A percentile compares a stretch with the other conserved stretches of the same genome.
phyloP scores from a whole-genome alignment of 92 coral and sea anemone species.

The Porites rus region DNA sequence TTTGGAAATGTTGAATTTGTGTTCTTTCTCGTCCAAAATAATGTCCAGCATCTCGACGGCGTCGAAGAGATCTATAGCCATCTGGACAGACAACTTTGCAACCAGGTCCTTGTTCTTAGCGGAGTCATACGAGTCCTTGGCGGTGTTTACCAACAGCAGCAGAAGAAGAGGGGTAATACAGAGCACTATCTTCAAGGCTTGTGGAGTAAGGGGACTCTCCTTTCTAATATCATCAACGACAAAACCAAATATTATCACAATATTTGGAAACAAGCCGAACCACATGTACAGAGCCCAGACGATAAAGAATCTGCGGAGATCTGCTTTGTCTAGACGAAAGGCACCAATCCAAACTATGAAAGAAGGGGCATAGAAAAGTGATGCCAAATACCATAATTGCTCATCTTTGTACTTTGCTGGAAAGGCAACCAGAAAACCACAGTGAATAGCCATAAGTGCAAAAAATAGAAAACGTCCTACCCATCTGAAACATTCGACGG shows the following conservation, averaged over 20 bases:
- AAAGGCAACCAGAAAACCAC: background rate
- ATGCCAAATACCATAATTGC: background rate
- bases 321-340: background rate
- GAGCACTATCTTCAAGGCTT: background rate
- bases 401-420: background rate
- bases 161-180: constrained; percentile 5
- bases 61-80: too few relatives aligned
- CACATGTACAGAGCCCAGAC: constrained; percentile 6
- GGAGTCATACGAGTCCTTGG: background rate
- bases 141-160: constrained; percentile 9
- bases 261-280: background rate
- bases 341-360: background rate
- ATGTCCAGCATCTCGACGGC: background rate
- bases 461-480: background rate
- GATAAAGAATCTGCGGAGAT: background rate
- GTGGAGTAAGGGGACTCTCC: background rate
- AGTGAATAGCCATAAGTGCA: background rate
- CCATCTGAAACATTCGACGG: background rate
- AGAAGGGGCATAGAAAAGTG: background rate
- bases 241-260: background rate
- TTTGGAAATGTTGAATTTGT: background rate
- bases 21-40: background rate
- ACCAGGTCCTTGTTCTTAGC: too few relatives aligned
- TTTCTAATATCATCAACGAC: background rate
- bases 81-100: too few relatives aligned